phyloP scores from a whole-genome alignment of 2,888 invertebrate genomes.

The Argynnis bischoffii region DNA sequence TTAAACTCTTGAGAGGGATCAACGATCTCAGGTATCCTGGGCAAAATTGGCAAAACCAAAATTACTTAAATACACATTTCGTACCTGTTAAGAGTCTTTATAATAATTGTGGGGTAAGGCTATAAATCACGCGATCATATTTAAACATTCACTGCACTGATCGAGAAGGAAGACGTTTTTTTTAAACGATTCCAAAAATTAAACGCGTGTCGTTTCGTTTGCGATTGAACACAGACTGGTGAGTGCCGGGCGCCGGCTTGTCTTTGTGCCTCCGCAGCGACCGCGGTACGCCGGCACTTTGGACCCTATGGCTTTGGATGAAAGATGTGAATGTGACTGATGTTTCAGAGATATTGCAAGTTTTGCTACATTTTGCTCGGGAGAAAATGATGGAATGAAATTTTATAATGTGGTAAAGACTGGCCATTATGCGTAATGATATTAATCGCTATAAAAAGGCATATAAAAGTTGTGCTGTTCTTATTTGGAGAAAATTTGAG shows the following conservation, averaged over 20 bases:
- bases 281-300: background rate
- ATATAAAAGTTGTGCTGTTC: background rate
- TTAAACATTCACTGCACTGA: conserved; percentile 50
- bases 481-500: background rate
- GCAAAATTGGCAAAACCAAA: conserved; percentile 58
- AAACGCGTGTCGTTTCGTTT: conserved; percentile 20
- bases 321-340: background rate
- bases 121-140: conserved; percentile 52
- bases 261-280: conserved; percentile 18
- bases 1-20: conserved; percentile 72
- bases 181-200: conserved; percentile 10
- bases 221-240: conserved; percentile 31
- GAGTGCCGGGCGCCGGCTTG: conserved; percentile 21
- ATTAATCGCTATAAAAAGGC: background rate
- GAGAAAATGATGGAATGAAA: conserved; percentile 14
- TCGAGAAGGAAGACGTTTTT: conserved; percentile 27
- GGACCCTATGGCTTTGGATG: background rate
- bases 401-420: conserved; percentile 24
- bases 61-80: conserved; percentile 26
- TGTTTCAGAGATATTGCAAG: conserved; percentile 1
- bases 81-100: conserved; percentile 39
- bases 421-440: conserved; percentile 3
- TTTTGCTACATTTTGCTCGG: conserved; percentile 11
- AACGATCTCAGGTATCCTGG: conserved; percentile 64
- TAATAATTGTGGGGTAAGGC: conserved; percentile 19